Evolutionary conservation across 2,888 invertebrate species (phyloP).

Genomic region (Troides aeacus): DNA sequence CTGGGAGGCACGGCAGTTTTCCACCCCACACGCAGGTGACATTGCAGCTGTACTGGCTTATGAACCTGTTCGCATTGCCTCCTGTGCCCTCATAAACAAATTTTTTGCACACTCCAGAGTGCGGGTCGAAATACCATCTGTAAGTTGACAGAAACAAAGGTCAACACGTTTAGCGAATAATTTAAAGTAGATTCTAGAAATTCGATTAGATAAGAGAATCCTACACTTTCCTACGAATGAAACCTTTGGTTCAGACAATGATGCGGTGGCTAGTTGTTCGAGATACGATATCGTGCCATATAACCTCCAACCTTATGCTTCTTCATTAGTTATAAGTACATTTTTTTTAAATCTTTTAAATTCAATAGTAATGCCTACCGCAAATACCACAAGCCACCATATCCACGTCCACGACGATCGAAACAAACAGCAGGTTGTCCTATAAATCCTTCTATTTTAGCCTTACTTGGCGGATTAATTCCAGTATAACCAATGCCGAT

Average conservation of each 20-base stretch:
- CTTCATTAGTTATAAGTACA: background rate
- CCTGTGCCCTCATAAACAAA: slow-evolving; percentile 93
- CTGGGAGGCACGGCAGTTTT: background rate
- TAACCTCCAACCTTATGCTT: background rate
- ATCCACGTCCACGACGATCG: background rate
- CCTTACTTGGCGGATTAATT: slow-evolving; percentile 2
- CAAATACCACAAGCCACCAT: slow-evolving; percentile 4
- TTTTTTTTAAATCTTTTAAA: background rate
- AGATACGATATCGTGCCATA: background rate
- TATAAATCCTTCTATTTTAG: background rate
- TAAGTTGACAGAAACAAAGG: slow-evolving; percentile 1
- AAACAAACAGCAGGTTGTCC: slow-evolving; percentile 12
- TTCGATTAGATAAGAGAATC: no score
- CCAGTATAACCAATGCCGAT: slow-evolving; percentile 3
- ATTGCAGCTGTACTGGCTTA: slow-evolving; percentile 83
- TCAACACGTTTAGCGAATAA: no score
- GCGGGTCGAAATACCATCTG: slow-evolving; percentile 85
- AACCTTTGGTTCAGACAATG: no score
- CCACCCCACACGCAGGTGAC: slow-evolving; percentile 22
- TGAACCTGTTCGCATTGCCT: slow-evolving; percentile 92
- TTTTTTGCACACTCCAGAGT: slow-evolving; percentile 83
- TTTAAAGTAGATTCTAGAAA: no score
- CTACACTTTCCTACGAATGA: no score
- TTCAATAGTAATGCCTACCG: slow-evolving; percentile 8
- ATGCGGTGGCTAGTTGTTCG: no score